phyloP scores from a whole-genome alignment of 2,113 vertebrate genomes.

The Eurypyga helias region DNA sequence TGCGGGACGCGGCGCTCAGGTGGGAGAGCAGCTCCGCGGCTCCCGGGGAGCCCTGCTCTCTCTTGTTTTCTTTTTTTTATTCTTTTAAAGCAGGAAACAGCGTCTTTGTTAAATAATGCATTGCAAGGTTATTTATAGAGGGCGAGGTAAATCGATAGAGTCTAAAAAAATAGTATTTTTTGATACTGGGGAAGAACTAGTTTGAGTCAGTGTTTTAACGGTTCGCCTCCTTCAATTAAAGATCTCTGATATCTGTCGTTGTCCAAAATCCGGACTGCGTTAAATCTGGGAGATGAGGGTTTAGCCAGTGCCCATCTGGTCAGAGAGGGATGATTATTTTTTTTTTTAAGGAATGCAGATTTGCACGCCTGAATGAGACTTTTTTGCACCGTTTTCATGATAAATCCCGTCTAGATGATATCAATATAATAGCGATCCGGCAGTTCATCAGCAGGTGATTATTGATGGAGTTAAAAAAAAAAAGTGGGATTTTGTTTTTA shows the following conservation, averaged over 20 bases:
- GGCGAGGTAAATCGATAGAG: constrained; percentile 49
- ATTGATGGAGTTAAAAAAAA: constrained; percentile 1
- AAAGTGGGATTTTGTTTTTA: background rate
- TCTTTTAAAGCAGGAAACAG: background rate
- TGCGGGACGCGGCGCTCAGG: background rate
- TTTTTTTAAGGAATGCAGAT: constrained; percentile 50
- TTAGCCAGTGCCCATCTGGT: constrained; percentile 67
- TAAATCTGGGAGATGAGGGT: constrained; percentile 56
- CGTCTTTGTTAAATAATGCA: constrained; percentile 44
- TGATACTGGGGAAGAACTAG: background rate
- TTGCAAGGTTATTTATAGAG: constrained; percentile 40
- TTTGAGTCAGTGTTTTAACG: constrained; percentile 31
- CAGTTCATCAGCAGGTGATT: constrained; percentile 62
- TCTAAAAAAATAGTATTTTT: background rate
- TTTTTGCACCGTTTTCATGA: constrained; percentile 59
- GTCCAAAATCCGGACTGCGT: constrained; percentile 50
- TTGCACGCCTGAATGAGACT: constrained; percentile 36
- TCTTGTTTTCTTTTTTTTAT: background rate
- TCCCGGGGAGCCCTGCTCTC: background rate
- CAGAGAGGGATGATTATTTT: constrained; percentile 27
- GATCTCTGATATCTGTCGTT: constrained; percentile 34
- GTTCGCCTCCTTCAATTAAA: constrained; percentile 40
- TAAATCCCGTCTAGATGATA: constrained; percentile 32
- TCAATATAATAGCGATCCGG: constrained; percentile 38
- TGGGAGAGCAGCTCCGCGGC: background rate